Evolutionary conservation across 92 coral and sea anemone genomes (phyloP).

Genomic region (Siderastrea radians): DNA sequence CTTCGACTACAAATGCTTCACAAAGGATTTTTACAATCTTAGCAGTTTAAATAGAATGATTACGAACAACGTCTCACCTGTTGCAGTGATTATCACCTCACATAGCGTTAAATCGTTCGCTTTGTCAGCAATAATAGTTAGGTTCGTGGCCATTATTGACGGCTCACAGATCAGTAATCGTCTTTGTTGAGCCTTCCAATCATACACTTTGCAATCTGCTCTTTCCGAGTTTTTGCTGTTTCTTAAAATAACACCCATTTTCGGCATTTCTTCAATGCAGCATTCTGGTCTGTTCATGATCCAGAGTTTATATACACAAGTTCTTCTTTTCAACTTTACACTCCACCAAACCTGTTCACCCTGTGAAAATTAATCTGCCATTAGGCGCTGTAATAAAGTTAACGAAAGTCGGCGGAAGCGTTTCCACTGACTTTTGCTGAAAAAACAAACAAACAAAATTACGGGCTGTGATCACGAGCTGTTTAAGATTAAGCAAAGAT

Average conservation of each 20-base stretch:
- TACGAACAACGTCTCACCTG: slow-evolving; percentile 37
- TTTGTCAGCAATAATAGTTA: slow-evolving; percentile 45
- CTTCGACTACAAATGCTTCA: no score
- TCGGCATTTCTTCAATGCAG: slow-evolving; percentile 51
- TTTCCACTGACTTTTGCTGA: neutral
- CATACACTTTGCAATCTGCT: slow-evolving; percentile 55
- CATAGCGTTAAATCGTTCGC: slow-evolving; percentile 48
- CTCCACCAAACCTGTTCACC: slow-evolving; percentile 50
- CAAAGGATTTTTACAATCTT: no score
- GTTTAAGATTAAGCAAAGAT: no score
- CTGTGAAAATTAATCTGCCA: slow-evolving; percentile 4
- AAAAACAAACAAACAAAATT: neutral
- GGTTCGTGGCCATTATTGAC: slow-evolving; percentile 32
- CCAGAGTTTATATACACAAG: slow-evolving; percentile 52
- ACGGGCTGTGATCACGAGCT: neutral
- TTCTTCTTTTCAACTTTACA: slow-evolving; percentile 40
- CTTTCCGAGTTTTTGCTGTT: neutral
- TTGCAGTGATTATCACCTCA: slow-evolving; percentile 67
- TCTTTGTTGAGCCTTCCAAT: slow-evolving; percentile 11
- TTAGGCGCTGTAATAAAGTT: no score
- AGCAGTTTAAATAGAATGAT: neutral
- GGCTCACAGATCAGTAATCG: slow-evolving; percentile 68
- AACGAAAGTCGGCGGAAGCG: no score
- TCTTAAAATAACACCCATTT: slow-evolving; percentile 46
- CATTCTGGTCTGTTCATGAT: slow-evolving; percentile 63